A percentile compares a stretch with the other conserved stretches of the same genome.
Conservation (phyloP, 2,113 vertebrate genomes). For the Callaeas wilsoni region DNA sequence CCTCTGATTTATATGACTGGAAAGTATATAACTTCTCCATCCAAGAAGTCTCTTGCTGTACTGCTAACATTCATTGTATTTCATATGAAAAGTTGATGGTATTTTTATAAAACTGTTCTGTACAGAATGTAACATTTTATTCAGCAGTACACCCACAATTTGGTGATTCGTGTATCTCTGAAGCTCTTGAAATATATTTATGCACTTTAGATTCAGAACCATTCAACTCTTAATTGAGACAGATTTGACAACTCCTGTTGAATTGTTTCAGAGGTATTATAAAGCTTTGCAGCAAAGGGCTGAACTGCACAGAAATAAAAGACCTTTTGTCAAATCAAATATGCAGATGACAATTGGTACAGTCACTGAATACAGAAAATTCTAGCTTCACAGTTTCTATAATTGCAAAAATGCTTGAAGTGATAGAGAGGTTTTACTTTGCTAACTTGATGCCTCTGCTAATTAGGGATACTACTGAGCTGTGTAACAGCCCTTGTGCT, state of each 20-base stretch:
- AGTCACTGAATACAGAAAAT: neutral
- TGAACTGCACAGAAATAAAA: conserved; percentile 8
- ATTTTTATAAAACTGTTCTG: conserved; percentile 30
- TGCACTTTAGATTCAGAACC: conserved; percentile 23
- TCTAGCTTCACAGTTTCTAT: neutral
- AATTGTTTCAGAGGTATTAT: conserved; percentile 23
- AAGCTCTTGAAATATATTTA: conserved; percentile 35
- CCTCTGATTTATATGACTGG: neutral
- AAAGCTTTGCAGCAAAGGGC: neutral
- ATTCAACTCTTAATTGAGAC: conserved; percentile 24
- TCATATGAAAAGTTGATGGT: neutral
- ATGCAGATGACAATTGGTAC: neutral
- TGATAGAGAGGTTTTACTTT: neutral
- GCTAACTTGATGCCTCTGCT: neutral
- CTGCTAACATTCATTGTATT: conserved; percentile 1
- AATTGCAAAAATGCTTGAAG: neutral
- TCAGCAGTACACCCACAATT: conserved; percentile 36
- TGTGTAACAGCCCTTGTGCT: neutral
- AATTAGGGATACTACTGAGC: neutral
- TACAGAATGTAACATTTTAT: conserved; percentile 44
- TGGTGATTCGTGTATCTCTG: neutral
- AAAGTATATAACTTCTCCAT: neutral
- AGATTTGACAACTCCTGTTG: conserved; percentile 33
- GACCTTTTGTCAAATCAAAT: conserved; percentile 21
- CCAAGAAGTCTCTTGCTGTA: neutral